Percentiles rank a stretch among this genome's conserved stretches.
phyloP scores from a whole-genome alignment of 2,888 invertebrate genomes.

The Falcaria lacertinaria region DNA sequence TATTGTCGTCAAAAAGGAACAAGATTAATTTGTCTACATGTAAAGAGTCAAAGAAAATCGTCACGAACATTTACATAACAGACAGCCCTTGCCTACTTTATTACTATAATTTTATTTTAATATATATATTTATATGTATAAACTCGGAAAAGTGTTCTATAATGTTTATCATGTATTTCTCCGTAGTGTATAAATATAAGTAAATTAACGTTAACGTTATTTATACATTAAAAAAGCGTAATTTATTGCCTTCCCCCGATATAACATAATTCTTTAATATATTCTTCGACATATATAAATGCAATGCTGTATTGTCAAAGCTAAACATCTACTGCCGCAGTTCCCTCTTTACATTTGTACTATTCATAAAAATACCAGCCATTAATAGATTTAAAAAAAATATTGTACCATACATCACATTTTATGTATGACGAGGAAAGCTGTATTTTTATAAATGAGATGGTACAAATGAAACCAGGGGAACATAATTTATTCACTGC shows the following conservation, averaged over 20 bases:
- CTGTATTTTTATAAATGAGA: too few species aligned
- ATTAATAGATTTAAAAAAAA: too few species aligned
- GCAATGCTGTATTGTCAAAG: constrained; percentile 6
- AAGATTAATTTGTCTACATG: constrained; percentile 40
- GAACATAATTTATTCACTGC: too few species aligned
- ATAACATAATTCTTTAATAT: constrained; percentile 47
- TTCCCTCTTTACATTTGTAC: too few species aligned
- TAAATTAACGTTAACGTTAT: constrained; percentile 40
- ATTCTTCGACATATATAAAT: constrained; percentile 7
- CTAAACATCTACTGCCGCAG: too few species aligned
- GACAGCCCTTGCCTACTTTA: constrained; percentile 45
- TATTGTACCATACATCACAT: too few species aligned
- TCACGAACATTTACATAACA: constrained; percentile 27
- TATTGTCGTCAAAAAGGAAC: constrained; percentile 61
- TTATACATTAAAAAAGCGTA: constrained; percentile 81
- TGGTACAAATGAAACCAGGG: too few species aligned
- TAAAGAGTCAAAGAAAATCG: constrained; percentile 32
- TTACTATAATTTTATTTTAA: constrained; percentile 3
- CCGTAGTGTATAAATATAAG: constrained; percentile 12
- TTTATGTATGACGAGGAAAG: too few species aligned
- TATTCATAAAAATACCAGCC: too few species aligned
- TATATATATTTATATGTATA: constrained; percentile 3
- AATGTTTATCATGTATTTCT: constrained; percentile 15
- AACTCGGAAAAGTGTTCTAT: constrained; percentile 8
- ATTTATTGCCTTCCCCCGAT: constrained; percentile 85